phyloP scores from a whole-genome alignment of 2,113 vertebrate species.

The Campylomormyrus tamandua region DNA sequence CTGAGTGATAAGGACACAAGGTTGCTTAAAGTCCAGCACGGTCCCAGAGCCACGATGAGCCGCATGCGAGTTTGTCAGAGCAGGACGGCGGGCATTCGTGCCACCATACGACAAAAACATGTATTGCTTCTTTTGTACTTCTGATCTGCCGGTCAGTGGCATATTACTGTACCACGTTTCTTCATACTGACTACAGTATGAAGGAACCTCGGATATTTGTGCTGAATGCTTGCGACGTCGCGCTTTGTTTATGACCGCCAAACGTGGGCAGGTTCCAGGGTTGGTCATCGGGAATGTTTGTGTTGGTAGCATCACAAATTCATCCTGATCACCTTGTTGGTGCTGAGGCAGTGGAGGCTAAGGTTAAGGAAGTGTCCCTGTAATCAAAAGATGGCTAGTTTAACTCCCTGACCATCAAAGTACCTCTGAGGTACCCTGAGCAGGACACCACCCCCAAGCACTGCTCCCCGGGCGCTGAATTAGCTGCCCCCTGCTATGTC shows the following conservation, averaged over 20 bases:
- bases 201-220: neutral
- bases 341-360: too few species aligned
- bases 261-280: neutral
- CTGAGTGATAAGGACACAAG: constrained; percentile 12
- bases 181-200: neutral
- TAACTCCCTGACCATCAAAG: too few species aligned
- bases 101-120: neutral
- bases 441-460: too few species aligned
- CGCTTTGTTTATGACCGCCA: neutral
- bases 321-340: neutral
- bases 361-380: too few species aligned
- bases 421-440: too few species aligned
- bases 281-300: neutral
- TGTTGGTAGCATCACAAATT: neutral
- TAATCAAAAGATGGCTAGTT: too few species aligned
- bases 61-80: neutral
- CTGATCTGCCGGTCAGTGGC: neutral
- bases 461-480: too few species aligned
- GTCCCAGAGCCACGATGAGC: neutral
- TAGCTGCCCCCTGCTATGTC: too few species aligned
- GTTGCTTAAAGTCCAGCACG: neutral
- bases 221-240: neutral
- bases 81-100: neutral
- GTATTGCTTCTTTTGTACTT: neutral
- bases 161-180: neutral